Conservation (phyloP, 2,113 vertebrate genomes). For the Leptodactylus fuscus region DNA sequence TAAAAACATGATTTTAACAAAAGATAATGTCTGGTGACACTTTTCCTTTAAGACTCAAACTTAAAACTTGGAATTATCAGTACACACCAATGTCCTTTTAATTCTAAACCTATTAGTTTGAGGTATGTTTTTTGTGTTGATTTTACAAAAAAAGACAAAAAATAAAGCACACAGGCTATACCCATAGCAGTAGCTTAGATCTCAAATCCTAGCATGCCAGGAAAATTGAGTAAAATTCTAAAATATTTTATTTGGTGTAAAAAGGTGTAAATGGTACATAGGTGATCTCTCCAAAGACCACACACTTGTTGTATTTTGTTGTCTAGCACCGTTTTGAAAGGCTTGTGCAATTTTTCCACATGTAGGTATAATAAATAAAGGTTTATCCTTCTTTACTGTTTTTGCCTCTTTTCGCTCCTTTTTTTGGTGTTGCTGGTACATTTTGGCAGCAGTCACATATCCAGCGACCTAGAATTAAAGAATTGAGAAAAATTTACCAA, state of each 20-base stretch:
- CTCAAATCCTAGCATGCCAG: conserved; percentile 16
- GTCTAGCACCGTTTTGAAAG: conserved; percentile 73
- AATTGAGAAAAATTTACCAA: background rate
- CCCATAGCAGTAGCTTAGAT: background rate
- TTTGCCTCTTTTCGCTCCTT: conserved; percentile 87
- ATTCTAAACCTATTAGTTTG: background rate
- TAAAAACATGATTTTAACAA: too few relatives aligned
- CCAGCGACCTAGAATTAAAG: conserved; percentile 88
- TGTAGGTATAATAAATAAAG: conserved; percentile 58
- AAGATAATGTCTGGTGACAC: too few relatives aligned
- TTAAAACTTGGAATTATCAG: background rate
- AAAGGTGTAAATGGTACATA: conserved; percentile 65
- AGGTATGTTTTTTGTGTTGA: conserved; percentile 12
- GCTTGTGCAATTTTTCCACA: conserved; percentile 66
- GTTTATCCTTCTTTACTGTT: conserved; percentile 84
- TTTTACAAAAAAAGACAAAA: background rate
- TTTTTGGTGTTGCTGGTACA: conserved; percentile 83
- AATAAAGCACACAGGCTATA: background rate
- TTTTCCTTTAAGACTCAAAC: too few relatives aligned
- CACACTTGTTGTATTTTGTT: conserved; percentile 63
- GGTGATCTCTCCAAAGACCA: conserved; percentile 64
- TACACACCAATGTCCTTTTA: background rate
- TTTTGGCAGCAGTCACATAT: conserved; percentile 94
- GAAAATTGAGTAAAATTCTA: conserved; percentile 48
- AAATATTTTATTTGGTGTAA: conserved; percentile 74